Evolutionary conservation across 1,140 invertebrate genomes (phyloP), one percentile per base, ranked within the genome.

Genomic region (Lordiphosa collinella): DNA sequence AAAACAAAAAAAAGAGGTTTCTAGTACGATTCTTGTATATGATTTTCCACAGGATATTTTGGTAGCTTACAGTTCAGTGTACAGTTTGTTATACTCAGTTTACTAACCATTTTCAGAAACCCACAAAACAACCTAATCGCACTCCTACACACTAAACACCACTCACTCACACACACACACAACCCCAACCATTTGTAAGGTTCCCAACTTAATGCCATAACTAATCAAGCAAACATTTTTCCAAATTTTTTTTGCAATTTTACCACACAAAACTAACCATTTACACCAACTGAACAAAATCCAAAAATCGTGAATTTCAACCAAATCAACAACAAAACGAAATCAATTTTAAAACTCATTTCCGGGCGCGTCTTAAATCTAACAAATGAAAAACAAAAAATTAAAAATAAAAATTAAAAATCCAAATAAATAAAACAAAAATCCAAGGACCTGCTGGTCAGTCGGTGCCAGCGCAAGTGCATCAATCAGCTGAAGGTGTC

Each of bases 401-500:
- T 54, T 64, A 66, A 75, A 16, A 68, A 60, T 58, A 59, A 68
- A 73, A 73, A n/a, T n/a, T 35, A 56, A 48, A 43, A 65, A 56
- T 51, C 40, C 56, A 65, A 48, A 31, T 56, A 43, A 60, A 57
- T 44, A 29, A 60, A 58, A 52, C 47, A 22, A 14, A 14, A 78
- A 59, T 48, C 64, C 89, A 44, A 44, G 95, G 95, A 91, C 95
- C 95, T 84, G 95, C 94, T 84, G 95, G 95, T 88, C 93, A 95
- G 90, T 93, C 95, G 65, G 94, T 97, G 68, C 94, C 95, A 55
- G 95, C 96, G 59, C 95, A 96, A 89, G 95, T 97, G 43, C 92
- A 93, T 84, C 90, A 92, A 52, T 94, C 94, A 68, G 94, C 95
- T 73, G 91, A 93, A 31, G 93, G 92, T 2, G 93, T 93, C 46